Evolutionary conservation across 2,888 invertebrate species (phyloP).

Genomic region (Eupithecia pulchellata): DNA sequence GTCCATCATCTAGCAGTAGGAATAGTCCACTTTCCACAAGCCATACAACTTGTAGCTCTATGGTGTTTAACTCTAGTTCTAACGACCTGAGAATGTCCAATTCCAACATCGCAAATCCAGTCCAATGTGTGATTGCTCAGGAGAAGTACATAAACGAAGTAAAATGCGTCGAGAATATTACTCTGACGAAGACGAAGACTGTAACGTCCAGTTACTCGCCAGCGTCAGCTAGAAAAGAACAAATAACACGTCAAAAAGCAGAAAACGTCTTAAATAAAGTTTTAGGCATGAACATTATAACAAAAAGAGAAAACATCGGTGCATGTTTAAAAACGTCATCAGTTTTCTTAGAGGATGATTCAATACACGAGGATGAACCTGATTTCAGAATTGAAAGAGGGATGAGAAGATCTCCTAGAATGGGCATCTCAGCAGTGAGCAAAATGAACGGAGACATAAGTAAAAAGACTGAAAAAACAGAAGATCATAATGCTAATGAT

Average conservation of each 20-base stretch:
- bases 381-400: constrained; percentile 78
- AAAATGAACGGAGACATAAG: constrained; percentile 82
- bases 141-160: constrained; percentile 82
- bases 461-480: constrained; percentile 73
- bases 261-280: constrained; percentile 81
- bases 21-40: constrained; percentile 82
- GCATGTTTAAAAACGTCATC: constrained; percentile 78
- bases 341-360: constrained; percentile 78
- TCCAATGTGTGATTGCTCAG: constrained; percentile 83
- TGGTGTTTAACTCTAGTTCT: constrained; percentile 83
- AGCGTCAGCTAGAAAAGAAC: constrained; percentile 72
- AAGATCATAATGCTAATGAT: constrained; percentile 72
- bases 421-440: constrained; percentile 79
- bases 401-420: constrained; percentile 74
- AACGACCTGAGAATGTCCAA: constrained; percentile 81
- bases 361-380: constrained; percentile 72
- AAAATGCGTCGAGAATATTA: constrained; percentile 80
- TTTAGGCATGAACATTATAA: constrained; percentile 78
- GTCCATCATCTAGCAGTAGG: constrained; percentile 81
- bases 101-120: constrained; percentile 79
- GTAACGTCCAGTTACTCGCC: constrained; percentile 68
- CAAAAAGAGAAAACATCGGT: constrained; percentile 76
- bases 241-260: constrained; percentile 79
- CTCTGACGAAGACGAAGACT: constrained; percentile 72
- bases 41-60: constrained; percentile 83